A percentile compares a stretch with the other conserved stretches of the same genome.
Conservation (phyloP, 2,113 vertebrate genomes). For the Hippolais icterina region DNA sequence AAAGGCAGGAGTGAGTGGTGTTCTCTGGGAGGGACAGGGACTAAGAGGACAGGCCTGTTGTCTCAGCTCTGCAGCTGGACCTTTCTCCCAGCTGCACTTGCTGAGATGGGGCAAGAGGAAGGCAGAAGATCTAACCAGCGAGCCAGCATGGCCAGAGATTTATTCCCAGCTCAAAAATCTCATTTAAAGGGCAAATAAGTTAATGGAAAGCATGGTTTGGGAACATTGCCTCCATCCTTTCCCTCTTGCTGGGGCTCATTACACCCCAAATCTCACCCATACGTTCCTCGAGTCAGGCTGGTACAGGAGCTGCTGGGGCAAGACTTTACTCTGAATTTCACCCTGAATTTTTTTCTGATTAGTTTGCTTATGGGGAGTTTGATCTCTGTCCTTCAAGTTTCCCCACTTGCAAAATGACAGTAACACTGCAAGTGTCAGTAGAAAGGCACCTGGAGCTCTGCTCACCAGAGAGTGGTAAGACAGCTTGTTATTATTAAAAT, state of each 20-base stretch:
- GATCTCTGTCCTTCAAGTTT: not conserved
- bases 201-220: not conserved
- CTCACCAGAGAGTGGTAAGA: not conserved
- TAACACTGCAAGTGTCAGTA: not conserved
- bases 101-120: not conserved
- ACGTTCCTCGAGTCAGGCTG: accelerated
- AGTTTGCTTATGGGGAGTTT: not conserved
- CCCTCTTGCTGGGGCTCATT: not conserved
- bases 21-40: not conserved
- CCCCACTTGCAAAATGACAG: not conserved
- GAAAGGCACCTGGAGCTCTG: not conserved
- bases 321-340: not conserved
- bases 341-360: not conserved
- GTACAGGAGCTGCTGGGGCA: accelerated
- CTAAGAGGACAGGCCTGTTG: not conserved
- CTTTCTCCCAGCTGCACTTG: not conserved
- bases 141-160: not conserved
- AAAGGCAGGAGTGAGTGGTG: not conserved
- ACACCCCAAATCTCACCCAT: not conserved
- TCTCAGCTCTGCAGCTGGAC: not conserved
- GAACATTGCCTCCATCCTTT: not conserved
- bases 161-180: not conserved
- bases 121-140: not conserved
- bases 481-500: not conserved
- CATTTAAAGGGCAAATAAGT: not conserved